Conservation (phyloP, 2,888 invertebrate genomes). For the Idaea biselata region DNA sequence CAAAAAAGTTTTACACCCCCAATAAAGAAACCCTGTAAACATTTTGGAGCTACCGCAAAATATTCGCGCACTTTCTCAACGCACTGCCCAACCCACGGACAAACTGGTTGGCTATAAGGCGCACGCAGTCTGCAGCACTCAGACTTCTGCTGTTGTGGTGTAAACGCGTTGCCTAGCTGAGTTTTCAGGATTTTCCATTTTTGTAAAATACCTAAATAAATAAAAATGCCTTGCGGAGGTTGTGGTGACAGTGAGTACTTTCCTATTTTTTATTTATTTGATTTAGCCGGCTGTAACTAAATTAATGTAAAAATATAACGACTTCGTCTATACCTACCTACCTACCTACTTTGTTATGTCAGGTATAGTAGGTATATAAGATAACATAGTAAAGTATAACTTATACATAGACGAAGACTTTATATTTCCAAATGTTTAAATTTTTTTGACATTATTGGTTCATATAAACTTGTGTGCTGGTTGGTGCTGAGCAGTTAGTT, state of each 20-base stretch:
- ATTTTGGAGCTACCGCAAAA: too few species aligned
- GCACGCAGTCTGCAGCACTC: conserved; percentile 25
- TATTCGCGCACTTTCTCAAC: conserved; percentile 11
- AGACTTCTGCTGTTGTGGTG: conserved; percentile 10
- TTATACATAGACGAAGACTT: too few species aligned
- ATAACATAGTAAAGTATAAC: too few species aligned
- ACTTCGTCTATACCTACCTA: too few species aligned
- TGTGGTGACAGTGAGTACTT: conserved; percentile 68
- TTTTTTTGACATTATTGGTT: too few species aligned
- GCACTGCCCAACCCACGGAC: conserved; percentile 13
- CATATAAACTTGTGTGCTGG: too few species aligned
- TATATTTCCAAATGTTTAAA: too few species aligned
- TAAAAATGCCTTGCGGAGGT: conserved; percentile 72
- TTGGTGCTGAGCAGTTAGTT: too few species aligned
- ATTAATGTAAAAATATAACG: too few species aligned
- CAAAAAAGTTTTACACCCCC: background rate
- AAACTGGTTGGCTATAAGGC: conserved; percentile 20
- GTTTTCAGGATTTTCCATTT: background rate
- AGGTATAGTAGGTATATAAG: too few species aligned
- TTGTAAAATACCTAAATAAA: conserved; percentile 16
- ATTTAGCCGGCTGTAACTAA: background rate
- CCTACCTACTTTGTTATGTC: too few species aligned
- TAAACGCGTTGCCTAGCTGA: conserved; percentile 16
- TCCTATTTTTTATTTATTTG: conserved; percentile 5
- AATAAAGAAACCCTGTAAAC: background rate